Conservation (phyloP, 2,888 invertebrate species). For the Eumerus sabulonum region DNA sequence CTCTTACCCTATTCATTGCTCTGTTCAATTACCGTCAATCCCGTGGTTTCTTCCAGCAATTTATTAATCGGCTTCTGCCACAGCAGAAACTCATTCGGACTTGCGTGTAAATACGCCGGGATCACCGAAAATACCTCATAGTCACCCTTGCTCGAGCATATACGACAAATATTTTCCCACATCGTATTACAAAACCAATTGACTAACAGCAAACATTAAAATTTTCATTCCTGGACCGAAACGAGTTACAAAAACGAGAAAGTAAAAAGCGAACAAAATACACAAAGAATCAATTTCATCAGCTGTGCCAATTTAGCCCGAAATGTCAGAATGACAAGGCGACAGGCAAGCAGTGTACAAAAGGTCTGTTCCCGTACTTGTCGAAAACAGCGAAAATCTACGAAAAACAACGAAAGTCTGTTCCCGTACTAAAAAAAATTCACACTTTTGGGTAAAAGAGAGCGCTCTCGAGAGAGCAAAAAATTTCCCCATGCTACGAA, state of each 20-base stretch:
- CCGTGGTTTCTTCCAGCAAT: conserved; percentile 77
- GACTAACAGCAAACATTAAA: conserved; percentile 1
- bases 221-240: conserved; percentile 14
- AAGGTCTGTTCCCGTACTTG: too few relatives aligned
- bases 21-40: conserved; percentile 73
- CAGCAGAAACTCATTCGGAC: conserved; percentile 75
- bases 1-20: neutral
- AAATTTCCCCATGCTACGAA: too few relatives aligned
- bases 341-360: too few relatives aligned
- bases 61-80: conserved; percentile 77
- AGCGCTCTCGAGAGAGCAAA: too few relatives aligned
- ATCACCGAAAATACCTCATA: conserved; percentile 77
- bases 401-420: too few relatives aligned
- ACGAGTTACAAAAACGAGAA: conserved; percentile 16
- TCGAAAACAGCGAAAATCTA: too few relatives aligned
- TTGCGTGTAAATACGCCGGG: conserved; percentile 77
- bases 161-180: conserved; percentile 77
- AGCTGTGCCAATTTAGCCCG: conserved; percentile 1
- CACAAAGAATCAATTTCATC: neutral
- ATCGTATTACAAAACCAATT: conserved; percentile 18
- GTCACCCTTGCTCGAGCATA: conserved; percentile 77
- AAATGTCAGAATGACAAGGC: too few relatives aligned
- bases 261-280: too few relatives aligned
- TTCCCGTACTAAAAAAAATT: too few relatives aligned
- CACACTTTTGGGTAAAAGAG: too few relatives aligned